Evolutionary conservation across 2,797 vertebrate species (phyloP).

Genomic region (Margarornis squamiger): DNA sequence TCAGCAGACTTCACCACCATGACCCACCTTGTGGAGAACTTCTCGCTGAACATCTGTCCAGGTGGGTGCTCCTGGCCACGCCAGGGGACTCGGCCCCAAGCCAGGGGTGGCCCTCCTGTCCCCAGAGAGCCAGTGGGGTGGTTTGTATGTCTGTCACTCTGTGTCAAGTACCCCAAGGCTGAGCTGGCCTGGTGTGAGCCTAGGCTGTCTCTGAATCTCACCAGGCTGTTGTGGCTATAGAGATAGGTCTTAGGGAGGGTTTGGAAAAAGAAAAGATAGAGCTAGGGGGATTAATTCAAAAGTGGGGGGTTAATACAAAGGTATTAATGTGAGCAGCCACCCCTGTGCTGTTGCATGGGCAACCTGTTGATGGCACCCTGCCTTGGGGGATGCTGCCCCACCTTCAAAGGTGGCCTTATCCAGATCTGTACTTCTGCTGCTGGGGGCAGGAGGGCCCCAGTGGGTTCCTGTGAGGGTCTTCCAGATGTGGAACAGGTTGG

Average conservation of each 20-base stretch:
- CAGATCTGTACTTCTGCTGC: neutral
- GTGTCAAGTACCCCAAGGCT: neutral
- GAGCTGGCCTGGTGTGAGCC: neutral
- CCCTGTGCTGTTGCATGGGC: accelerated
- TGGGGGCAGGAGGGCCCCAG: neutral
- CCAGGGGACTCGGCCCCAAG: accelerated
- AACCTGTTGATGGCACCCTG: neutral
- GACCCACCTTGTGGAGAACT: constrained; percentile 90
- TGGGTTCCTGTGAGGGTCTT: neutral
- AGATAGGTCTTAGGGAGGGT: neutral
- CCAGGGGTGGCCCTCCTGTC: neutral
- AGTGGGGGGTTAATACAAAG: neutral
- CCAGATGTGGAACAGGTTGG: neutral
- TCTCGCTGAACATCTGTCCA: constrained; percentile 93
- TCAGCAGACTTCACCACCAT: constrained; percentile 90
- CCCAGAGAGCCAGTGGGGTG: neutral
- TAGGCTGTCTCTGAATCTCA: neutral
- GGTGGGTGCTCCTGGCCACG: constrained; percentile 76
- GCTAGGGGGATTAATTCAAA: neutral
- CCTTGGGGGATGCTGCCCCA: neutral
- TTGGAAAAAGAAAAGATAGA: neutral
- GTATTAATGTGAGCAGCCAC: neutral
- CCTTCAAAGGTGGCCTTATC: neutral
- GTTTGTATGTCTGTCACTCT: neutral
- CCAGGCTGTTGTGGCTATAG: neutral